Percentiles rank a stretch among this genome's conserved stretches.
phyloP scores from a whole-genome alignment of 2,888 invertebrate genomes.

The Eilema caniola region DNA sequence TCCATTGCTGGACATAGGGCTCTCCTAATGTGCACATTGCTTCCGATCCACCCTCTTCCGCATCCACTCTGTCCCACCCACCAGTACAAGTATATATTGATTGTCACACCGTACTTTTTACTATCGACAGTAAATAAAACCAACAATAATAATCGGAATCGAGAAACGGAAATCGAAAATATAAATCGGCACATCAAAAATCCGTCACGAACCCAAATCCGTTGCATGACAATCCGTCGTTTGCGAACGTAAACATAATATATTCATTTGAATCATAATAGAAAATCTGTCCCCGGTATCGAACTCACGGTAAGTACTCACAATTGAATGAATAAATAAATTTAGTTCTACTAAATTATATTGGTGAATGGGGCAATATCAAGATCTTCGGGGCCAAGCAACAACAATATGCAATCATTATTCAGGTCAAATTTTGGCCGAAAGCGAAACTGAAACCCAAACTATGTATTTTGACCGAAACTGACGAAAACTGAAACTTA shows the following conservation, averaged over 20 bases:
- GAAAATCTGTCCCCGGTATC: background rate
- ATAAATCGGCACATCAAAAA: constrained; percentile 6
- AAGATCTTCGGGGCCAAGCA: no score
- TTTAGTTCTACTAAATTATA: background rate
- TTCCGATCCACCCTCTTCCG: no score
- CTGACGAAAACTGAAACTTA: no score
- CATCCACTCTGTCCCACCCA: no score
- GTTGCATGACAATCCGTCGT: background rate
- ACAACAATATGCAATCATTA: background rate
- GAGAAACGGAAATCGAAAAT: constrained; percentile 10
- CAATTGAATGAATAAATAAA: background rate
- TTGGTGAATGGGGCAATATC: no score
- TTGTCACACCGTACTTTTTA: no score
- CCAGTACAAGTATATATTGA: no score
- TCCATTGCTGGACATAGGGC: no score
- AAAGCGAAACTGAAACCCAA: background rate
- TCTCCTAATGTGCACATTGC: no score
- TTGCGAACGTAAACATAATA: constrained; percentile 22
- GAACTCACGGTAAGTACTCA: background rate
- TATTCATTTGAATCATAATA: constrained; percentile 33
- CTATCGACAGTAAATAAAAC: constrained; percentile 6
- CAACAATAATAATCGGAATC: background rate
- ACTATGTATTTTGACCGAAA: background rate
- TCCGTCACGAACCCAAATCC: constrained; percentile 27
- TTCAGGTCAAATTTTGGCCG: background rate